Percentiles rank a stretch among this genome's conserved stretches.
Evolutionary conservation across 2,888 invertebrate species (phyloP).

Genomic region (Brachyptera risi): DNA sequence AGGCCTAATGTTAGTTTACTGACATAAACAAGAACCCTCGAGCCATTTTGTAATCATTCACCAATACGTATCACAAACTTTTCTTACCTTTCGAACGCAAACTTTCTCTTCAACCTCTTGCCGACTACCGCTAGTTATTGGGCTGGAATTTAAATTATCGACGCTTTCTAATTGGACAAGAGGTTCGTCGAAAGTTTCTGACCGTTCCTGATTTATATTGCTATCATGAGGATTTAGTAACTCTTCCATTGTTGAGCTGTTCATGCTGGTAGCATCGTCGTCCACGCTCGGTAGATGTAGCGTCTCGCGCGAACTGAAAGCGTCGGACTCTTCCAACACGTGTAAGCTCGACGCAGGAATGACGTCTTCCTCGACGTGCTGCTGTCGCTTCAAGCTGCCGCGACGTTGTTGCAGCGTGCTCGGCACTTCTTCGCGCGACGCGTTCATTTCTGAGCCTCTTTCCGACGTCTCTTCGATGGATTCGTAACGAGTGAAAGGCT

Average conservation of each 20-base stretch:
- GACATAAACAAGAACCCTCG: too few relatives aligned
- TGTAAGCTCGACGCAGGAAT: neutral
- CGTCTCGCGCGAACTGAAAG: neutral
- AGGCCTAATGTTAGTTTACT: too few relatives aligned
- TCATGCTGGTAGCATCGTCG: neutral
- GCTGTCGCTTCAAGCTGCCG: slow-evolving; percentile 31
- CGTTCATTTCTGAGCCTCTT: neutral
- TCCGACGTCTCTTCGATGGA: neutral
- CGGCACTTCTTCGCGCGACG: neutral
- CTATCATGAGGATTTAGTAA: neutral
- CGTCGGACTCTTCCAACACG: neutral
- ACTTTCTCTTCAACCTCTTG: neutral
- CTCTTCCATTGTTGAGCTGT: neutral
- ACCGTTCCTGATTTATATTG: neutral
- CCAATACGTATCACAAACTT: neutral
- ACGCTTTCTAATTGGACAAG: too few relatives aligned
- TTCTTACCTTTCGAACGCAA: neutral
- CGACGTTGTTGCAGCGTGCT: slow-evolving; percentile 20
- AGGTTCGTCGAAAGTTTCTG: too few relatives aligned
- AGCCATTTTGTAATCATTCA: too few relatives aligned
- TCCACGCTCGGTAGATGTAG: neutral
- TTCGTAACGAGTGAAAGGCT: neutral
- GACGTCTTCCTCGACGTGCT: slow-evolving; percentile 28
- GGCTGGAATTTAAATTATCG: too few relatives aligned
- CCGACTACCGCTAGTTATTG: too few relatives aligned